These are phyloP conservation scores for Oenanthe melanoleuca DNA, from an alignment of 2,113 vertebrate genomes.

Conservation along the genomic window DNA sequence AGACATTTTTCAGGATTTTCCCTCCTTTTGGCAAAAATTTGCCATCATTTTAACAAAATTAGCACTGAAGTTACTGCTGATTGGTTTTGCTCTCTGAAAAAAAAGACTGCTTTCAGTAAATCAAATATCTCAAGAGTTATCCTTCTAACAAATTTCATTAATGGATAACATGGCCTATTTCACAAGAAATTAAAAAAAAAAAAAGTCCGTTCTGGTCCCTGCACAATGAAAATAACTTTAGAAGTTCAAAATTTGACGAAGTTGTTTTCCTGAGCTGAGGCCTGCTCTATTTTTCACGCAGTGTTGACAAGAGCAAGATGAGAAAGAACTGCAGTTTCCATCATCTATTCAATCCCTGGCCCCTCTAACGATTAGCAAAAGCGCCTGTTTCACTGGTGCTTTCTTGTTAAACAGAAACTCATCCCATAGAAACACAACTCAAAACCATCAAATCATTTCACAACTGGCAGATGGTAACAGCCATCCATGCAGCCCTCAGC, in stretches of 20 bases:
- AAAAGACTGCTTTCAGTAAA: neutral
- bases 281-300: constrained; percentile 14
- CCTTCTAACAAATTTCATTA: neutral
- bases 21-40: neutral
- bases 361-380: neutral
- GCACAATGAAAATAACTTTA: constrained; percentile 27
- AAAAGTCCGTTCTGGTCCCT: neutral
- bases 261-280: neutral
- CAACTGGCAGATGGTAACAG: neutral
- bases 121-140: neutral
- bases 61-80: neutral
- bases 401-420: constrained; percentile 21
- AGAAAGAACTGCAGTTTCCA: constrained; percentile 43
- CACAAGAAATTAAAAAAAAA: neutral
- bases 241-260: constrained; percentile 9
- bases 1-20: neutral
- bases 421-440: neutral
- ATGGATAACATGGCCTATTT: neutral
- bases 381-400: neutral
- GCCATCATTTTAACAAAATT: neutral
- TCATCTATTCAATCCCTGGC: constrained; percentile 12
- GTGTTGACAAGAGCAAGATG: constrained; percentile 45
- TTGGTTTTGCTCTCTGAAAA: neutral
- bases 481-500: neutral
- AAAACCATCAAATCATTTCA: constrained; percentile 14